phyloP scores from a whole-genome alignment of 2,888 invertebrate genomes.

The Syrista parreyssii region DNA sequence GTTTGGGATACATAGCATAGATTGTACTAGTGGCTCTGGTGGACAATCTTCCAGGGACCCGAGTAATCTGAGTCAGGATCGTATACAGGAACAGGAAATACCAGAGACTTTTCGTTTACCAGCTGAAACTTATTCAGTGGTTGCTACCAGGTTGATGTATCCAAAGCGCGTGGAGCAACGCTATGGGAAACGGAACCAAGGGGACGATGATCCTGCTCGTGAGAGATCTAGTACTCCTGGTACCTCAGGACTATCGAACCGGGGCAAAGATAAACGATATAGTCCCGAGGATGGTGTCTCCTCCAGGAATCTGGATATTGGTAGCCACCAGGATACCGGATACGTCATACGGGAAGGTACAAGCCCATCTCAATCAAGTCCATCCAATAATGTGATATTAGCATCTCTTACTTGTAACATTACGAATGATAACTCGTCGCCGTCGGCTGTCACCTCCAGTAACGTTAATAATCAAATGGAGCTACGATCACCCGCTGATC shows the following conservation, averaged over 20 bases:
- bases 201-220: not conserved
- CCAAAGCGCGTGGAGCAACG: not conserved
- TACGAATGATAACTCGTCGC: conserved; percentile 10
- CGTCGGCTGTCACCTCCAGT: not conserved
- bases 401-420: conserved; percentile 51
- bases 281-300: not conserved
- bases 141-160: not conserved
- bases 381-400: conserved; percentile 66
- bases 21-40: conserved; percentile 26
- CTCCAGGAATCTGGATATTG: not conserved
- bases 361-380: conserved; percentile 52
- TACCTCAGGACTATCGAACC: not conserved
- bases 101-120: not conserved
- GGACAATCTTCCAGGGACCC: not conserved
- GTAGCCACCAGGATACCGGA: not conserved
- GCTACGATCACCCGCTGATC: conserved; percentile 24
- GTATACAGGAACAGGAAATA: not conserved
- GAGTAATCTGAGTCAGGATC: not conserved
- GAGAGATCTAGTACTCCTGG: not conserved
- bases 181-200: not conserved
- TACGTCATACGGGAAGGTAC: not conserved
- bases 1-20: conserved; percentile 24
- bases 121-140: not conserved
- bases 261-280: not conserved
- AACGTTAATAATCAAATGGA: not conserved